Percentiles rank a stretch among this genome's conserved stretches.
These are phyloP conservation scores for Erynnis tages DNA, from an alignment of 2,888 invertebrate species.

Conservation along the genomic window DNA sequence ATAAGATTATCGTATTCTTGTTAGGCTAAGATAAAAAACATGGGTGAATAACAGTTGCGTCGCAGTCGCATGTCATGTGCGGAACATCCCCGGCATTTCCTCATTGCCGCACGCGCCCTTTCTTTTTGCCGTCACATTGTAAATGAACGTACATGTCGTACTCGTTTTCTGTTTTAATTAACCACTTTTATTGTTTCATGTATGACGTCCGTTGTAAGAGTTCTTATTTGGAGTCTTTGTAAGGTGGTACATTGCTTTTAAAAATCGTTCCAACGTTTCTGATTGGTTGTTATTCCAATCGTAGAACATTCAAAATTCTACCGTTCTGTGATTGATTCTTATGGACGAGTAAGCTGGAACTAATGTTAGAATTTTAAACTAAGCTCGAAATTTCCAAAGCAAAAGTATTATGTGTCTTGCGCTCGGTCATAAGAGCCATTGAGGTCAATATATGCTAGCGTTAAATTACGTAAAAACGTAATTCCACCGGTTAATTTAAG, in stretches of 20 bases:
- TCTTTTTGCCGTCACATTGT: slow-evolving; percentile 49
- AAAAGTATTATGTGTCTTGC: slow-evolving; percentile 9
- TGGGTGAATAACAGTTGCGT: not conserved
- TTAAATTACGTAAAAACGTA: slow-evolving; percentile 26
- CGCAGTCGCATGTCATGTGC: slow-evolving; percentile 39
- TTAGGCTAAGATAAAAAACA: too few species aligned
- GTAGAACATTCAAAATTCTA: too few species aligned
- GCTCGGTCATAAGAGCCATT: slow-evolving; percentile 16
- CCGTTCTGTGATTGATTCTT: too few species aligned
- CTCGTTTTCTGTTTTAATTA: slow-evolving; percentile 30
- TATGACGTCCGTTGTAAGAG: slow-evolving; percentile 15
- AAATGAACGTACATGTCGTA: slow-evolving; percentile 38
- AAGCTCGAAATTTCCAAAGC: slow-evolving; percentile 3
- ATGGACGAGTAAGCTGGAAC: too few species aligned
- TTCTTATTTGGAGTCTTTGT: not conserved
- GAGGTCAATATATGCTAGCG: slow-evolving; percentile 20
- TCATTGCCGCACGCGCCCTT: slow-evolving; percentile 56
- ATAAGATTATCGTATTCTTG: too few species aligned
- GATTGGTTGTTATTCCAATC: too few species aligned
- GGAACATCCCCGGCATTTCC: slow-evolving; percentile 60
- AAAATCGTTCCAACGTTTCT: not conserved
- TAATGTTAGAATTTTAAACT: too few species aligned
- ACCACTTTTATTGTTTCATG: slow-evolving; percentile 31
- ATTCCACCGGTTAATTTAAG: slow-evolving; percentile 23
- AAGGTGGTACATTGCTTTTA: not conserved